These are phyloP conservation scores for Beaufortia kweichowensis DNA, from an alignment of 2,113 vertebrate species.

Conservation along the genomic window DNA sequence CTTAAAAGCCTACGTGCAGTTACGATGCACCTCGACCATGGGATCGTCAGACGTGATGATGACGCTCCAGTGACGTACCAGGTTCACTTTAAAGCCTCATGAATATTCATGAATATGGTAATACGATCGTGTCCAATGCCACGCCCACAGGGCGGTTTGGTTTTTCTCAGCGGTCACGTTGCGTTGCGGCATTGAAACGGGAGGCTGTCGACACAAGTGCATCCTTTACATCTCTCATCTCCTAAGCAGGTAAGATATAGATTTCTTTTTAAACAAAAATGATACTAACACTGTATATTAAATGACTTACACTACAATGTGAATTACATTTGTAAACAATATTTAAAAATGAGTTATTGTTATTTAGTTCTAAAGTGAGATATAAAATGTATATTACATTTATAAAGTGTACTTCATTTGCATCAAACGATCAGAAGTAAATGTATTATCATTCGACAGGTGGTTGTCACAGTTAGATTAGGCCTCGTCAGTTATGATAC, in stretches of 20 bases:
- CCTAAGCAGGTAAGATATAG: not conserved
- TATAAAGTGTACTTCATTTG: not conserved
- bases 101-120: not conserved
- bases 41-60: not conserved
- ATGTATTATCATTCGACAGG: not conserved
- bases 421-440: not conserved
- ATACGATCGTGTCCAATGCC: constrained; percentile 2
- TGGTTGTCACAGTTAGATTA: not conserved
- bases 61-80: not conserved
- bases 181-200: constrained; percentile 70
- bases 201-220: constrained; percentile 33
- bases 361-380: not conserved
- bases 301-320: not conserved
- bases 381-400: not conserved
- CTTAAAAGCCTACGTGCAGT: constrained; percentile 37
- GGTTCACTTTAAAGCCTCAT: not conserved
- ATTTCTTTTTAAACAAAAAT: not conserved
- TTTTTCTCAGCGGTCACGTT: constrained; percentile 74
- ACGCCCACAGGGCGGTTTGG: constrained; percentile 53
- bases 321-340: not conserved
- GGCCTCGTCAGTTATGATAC: not conserved
- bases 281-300: not conserved
- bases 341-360: not conserved
- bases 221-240: constrained; percentile 41
- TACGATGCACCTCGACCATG: constrained; percentile 19